These are phyloP conservation scores for Carlito syrichta DNA, from an alignment of 2,113 vertebrate species.

Conservation along the genomic window DNA sequence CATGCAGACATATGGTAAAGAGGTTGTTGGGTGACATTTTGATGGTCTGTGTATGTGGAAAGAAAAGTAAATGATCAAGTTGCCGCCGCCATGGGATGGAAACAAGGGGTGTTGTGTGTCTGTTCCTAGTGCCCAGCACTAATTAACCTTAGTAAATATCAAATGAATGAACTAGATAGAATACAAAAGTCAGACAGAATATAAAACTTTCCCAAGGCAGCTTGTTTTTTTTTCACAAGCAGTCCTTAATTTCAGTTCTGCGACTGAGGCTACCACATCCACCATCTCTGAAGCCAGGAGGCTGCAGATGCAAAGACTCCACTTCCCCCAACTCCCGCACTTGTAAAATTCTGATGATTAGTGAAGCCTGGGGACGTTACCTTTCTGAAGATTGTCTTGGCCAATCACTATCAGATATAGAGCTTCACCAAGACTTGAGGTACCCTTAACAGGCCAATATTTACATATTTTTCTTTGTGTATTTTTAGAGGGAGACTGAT, in stretches of 20 bases:
- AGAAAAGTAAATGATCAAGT: no score
- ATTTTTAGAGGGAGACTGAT: neutral
- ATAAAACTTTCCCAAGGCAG: neutral
- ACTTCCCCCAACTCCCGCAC: fast-evolving
- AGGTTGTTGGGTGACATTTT: no score
- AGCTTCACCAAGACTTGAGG: neutral
- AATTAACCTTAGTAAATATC: neutral
- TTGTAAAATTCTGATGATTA: neutral
- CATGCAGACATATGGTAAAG: no score
- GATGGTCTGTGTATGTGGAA: no score
- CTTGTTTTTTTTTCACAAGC: neutral
- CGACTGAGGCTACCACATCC: neutral
- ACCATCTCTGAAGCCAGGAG: neutral
- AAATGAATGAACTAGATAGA: neutral
- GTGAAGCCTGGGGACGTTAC: neutral
- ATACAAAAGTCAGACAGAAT: neutral
- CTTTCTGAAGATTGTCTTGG: neutral
- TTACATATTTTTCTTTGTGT: neutral
- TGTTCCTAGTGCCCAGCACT: neutral
- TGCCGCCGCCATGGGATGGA: no score
- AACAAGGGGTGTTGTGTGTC: no score
- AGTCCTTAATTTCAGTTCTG: neutral
- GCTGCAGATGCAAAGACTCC: neutral
- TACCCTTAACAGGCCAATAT: neutral
- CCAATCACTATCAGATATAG: neutral